A percentile compares a stretch with the other conserved stretches of the same genome.
These are phyloP conservation scores for Muntiacus muntjak DNA, from an alignment of 2,113 vertebrate species.

Conservation along the genomic window DNA sequence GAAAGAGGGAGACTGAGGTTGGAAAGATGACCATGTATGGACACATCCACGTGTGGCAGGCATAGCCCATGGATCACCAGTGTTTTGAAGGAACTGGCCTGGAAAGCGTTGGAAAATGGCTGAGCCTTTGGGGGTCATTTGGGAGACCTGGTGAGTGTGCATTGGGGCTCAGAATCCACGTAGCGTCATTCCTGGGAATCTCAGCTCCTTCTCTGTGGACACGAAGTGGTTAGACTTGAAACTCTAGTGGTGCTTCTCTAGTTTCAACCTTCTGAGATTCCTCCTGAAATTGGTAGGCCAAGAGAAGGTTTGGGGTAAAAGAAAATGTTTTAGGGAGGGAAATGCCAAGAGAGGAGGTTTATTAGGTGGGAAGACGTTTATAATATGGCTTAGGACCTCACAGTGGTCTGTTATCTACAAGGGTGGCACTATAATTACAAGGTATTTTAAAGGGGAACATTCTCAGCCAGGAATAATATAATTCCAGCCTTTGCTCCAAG, in stretches of 20 bases:
- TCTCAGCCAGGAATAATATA: constrained; percentile 76
- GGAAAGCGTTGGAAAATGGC: background rate
- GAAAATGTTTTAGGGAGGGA: constrained; percentile 48
- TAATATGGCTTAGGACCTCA: constrained; percentile 31
- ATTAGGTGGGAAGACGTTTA: constrained; percentile 70
- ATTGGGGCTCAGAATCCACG: background rate
- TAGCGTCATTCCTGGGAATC: background rate
- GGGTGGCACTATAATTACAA: constrained; percentile 77
- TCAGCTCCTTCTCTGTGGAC: background rate
- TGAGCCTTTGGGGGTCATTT: background rate
- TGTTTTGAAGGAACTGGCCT: background rate
- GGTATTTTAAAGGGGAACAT: constrained; percentile 73
- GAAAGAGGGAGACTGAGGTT: background rate
- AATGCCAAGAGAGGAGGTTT: constrained; percentile 53
- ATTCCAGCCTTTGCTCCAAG: constrained; percentile 65
- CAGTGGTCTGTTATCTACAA: constrained; percentile 68
- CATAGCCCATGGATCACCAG: background rate
- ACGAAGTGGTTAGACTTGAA: background rate
- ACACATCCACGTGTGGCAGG: rapidly evolving
- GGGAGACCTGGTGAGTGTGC: background rate
- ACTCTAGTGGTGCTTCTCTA: background rate
- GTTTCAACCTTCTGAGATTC: background rate
- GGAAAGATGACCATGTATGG: background rate
- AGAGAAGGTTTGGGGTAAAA: constrained; percentile 37
- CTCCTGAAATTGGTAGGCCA: background rate